These are phyloP conservation scores for Heterotilapia buettikoferi DNA, from an alignment of 2,113 vertebrate species.

Conservation along the genomic window DNA sequence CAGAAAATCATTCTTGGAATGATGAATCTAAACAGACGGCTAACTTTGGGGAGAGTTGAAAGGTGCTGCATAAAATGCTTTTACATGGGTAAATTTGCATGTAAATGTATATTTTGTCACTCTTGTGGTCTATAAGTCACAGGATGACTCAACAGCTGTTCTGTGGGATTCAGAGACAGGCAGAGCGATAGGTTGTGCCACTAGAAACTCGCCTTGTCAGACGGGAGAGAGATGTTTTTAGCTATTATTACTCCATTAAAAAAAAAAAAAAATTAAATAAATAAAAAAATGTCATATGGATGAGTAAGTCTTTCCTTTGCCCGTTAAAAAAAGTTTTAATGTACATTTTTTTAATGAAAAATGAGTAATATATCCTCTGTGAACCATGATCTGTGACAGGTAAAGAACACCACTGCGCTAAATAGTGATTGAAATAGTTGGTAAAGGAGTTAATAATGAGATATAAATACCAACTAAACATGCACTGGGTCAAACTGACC, in stretches of 20 bases:
- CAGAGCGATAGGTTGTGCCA: not conserved
- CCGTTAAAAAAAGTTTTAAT: not conserved
- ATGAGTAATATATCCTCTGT: not conserved
- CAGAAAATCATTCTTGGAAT: not conserved
- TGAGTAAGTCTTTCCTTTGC: not conserved
- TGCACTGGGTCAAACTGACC: not conserved
- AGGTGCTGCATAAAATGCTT: not conserved
- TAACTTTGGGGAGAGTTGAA: not conserved
- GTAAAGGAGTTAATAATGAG: not conserved
- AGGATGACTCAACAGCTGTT: not conserved
- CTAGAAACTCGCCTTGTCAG: not conserved
- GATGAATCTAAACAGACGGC: not conserved
- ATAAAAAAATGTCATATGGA: not conserved
- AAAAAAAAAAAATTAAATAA: not conserved
- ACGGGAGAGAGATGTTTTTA: not conserved
- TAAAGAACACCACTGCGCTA: not conserved
- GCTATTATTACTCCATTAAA: not conserved
- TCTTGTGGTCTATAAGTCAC: not conserved
- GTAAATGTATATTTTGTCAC: not conserved
- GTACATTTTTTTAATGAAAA: not conserved
- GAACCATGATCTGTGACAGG: not conserved
- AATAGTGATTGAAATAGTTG: not conserved
- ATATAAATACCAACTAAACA: not conserved
- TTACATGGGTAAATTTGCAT: not conserved
- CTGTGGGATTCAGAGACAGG: accelerated